These are phyloP conservation scores for Gorsachius goisagi DNA, from an alignment of 2,113 vertebrate species.

Conservation along the genomic window DNA sequence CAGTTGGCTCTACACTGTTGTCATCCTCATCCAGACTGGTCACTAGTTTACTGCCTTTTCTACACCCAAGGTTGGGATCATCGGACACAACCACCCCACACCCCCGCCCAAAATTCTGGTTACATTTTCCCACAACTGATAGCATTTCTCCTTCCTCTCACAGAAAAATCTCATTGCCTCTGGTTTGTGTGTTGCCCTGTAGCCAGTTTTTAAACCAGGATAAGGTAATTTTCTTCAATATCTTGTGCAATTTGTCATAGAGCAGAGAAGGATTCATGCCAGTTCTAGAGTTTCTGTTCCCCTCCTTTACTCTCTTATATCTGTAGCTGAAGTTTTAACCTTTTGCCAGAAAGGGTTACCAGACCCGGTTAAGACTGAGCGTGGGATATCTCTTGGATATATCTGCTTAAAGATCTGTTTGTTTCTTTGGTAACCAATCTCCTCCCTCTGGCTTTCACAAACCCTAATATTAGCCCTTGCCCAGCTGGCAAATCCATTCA, in stretches of 20 bases:
- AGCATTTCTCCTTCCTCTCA: not conserved
- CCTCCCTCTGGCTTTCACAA: slow-evolving; percentile 30
- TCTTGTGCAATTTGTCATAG: not conserved
- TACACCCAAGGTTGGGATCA: not conserved
- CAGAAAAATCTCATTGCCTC: not conserved
- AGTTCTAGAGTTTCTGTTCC: not conserved
- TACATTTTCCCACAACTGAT: not conserved
- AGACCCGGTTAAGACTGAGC: slow-evolving; percentile 17
- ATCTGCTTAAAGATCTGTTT: slow-evolving; percentile 42
- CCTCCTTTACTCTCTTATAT: not conserved
- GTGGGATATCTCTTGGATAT: not conserved
- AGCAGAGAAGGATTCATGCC: not conserved
- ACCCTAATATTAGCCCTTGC: slow-evolving; percentile 26
- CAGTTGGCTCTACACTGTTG: not conserved
- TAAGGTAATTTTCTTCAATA: not conserved
- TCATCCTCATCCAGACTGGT: not conserved
- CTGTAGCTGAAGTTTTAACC: not conserved
- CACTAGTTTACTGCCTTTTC: not conserved
- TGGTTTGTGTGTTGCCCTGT: not conserved
- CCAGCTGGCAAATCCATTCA: slow-evolving; percentile 60
- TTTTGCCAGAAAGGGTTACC: not conserved
- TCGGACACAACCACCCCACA: not conserved
- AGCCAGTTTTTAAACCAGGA: not conserved
- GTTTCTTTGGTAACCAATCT: slow-evolving; percentile 61
- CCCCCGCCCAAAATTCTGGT: not conserved